Conservation (phyloP, 1,140 invertebrate genomes). For the Pteromalus puparum region DNA sequence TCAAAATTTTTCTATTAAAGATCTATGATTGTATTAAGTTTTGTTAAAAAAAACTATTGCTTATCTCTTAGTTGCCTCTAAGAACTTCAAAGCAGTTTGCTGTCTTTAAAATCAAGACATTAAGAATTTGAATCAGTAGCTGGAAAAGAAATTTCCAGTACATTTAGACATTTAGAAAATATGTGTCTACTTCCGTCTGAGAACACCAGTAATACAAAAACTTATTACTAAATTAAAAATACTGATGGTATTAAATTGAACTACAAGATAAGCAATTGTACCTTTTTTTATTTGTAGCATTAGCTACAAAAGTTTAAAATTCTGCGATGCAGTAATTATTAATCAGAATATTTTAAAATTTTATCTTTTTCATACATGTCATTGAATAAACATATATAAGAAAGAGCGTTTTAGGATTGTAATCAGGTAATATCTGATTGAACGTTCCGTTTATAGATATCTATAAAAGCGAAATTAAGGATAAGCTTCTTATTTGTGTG, state of each 20-base stretch:
- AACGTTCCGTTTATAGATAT: slow-evolving; percentile 29
- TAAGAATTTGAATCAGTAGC: not conserved
- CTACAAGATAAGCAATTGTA: slow-evolving; percentile 18
- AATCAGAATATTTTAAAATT: slow-evolving; percentile 23
- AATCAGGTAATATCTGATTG: not conserved
- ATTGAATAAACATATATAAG: slow-evolving; percentile 9
- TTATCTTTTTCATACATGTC: slow-evolving; percentile 10
- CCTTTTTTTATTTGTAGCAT: not conserved
- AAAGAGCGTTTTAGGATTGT: slow-evolving; percentile 2
- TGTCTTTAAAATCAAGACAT: not conserved
- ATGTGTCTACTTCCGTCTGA: not conserved
- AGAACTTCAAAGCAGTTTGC: not conserved
- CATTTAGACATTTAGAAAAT: not conserved
- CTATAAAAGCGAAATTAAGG: not conserved
- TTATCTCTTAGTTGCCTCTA: not conserved
- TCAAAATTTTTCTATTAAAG: not conserved
- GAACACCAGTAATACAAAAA: not conserved
- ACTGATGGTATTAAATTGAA: not conserved
- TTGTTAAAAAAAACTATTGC: not conserved
- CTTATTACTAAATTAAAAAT: not conserved
- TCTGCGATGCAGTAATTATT: not conserved
- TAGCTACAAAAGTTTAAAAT: not conserved
- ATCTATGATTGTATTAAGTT: slow-evolving; percentile 7
- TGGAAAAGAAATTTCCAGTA: not conserved
- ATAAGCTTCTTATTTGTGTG: slow-evolving; percentile 48